Conservation (phyloP, 2,888 invertebrate genomes). For the Nomada ruficornis region DNA sequence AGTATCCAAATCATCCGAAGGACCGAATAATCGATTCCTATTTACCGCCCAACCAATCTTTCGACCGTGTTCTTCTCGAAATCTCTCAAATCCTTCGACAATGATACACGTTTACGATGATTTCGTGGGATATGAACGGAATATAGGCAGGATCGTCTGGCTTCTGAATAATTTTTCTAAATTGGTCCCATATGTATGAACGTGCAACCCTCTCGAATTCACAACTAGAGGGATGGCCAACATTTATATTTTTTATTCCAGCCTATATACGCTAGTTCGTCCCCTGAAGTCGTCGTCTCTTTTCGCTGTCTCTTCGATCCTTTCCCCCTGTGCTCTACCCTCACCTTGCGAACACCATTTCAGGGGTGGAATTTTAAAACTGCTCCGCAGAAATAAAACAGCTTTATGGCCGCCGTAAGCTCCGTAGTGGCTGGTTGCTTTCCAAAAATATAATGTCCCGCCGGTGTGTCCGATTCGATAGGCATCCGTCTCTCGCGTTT, state of each 20-base stretch:
- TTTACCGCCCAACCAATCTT: slow-evolving; percentile 25
- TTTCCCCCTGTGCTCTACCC: slow-evolving; percentile 41
- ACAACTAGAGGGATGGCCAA: slow-evolving; percentile 68
- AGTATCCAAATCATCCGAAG: slow-evolving; percentile 23
- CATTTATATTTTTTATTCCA: slow-evolving; percentile 60
- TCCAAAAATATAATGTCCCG: slow-evolving; percentile 73
- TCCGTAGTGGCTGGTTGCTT: slow-evolving; percentile 63
- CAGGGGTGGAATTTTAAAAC: slow-evolving; percentile 78
- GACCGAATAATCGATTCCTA: slow-evolving; percentile 45
- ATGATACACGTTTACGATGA: slow-evolving; percentile 73
- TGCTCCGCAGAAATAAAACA: slow-evolving; percentile 78
- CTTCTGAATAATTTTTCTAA: slow-evolving; percentile 80
- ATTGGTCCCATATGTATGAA: slow-evolving; percentile 80
- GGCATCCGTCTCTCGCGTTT: slow-evolving; percentile 46
- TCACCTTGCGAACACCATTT: slow-evolving; percentile 66
- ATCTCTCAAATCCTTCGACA: slow-evolving; percentile 77
- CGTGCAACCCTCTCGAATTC: slow-evolving; percentile 71
- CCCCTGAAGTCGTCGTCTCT: slow-evolving; percentile 35
- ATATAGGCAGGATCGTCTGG: slow-evolving; percentile 58
- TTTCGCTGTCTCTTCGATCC: slow-evolving; percentile 54
- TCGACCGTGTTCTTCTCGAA: slow-evolving; percentile 49
- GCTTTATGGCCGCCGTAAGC: slow-evolving; percentile 76
- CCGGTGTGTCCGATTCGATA: slow-evolving; percentile 59
- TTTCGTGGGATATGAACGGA: slow-evolving; percentile 45
- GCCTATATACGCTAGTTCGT: slow-evolving; percentile 29